Evolutionary conservation across 2,113 vertebrate genomes (phyloP).

Genomic region (Pogonocichla stellata): DNA sequence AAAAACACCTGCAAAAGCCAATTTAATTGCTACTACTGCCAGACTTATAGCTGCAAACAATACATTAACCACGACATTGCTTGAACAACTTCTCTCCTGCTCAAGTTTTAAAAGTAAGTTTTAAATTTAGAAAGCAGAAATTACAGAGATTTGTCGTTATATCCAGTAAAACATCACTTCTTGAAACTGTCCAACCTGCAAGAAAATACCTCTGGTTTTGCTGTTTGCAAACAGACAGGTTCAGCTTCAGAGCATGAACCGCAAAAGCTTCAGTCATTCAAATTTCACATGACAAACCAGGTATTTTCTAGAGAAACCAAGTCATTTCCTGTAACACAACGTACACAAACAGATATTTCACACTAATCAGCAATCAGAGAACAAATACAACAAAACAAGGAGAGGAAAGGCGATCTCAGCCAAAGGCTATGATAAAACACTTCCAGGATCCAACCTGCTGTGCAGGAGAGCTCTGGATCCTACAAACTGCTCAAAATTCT

Average conservation of each 20-base stretch:
- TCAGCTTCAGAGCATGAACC: neutral
- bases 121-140: neutral
- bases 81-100: neutral
- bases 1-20: neutral
- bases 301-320: neutral
- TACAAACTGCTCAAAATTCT: neutral
- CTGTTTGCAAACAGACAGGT: neutral
- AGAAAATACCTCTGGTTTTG: neutral
- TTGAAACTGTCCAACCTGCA: neutral
- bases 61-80: neutral
- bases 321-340: neutral
- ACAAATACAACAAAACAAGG: neutral
- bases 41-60: neutral
- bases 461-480: neutral
- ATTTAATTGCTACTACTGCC: neutral
- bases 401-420: neutral
- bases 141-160: neutral
- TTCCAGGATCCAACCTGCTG: neutral
- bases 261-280: rapidly evolving
- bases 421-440: neutral
- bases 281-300: rapidly evolving
- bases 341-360: neutral
- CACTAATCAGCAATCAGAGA: neutral
- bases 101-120: neutral
- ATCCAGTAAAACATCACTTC: neutral